Conservation (phyloP, 2,113 vertebrate genomes). For the Promerops cafer region DNA sequence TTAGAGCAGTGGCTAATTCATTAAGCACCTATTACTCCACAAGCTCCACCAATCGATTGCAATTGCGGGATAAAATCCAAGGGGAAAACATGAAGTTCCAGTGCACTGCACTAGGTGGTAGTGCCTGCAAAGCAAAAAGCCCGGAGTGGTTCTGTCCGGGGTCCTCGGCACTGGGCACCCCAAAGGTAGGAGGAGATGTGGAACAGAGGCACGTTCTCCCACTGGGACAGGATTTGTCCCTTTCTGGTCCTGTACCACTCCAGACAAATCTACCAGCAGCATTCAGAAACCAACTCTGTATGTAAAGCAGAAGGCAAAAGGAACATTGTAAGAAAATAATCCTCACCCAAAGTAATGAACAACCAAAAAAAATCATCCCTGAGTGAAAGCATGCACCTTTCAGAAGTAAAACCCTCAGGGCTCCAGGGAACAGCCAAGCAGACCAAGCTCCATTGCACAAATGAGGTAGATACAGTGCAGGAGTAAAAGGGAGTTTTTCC, state of each 20-base stretch:
- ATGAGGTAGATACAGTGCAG: not conserved
- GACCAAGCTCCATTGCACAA: rapidly evolving
- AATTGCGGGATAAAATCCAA: not conserved
- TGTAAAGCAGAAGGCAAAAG: not conserved
- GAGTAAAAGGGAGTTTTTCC: not conserved
- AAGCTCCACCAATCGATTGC: not conserved
- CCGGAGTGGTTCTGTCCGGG: rapidly evolving
- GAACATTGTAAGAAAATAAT: not conserved
- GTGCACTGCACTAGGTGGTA: not conserved
- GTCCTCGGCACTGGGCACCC: not conserved
- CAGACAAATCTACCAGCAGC: not conserved
- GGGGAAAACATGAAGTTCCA: not conserved
- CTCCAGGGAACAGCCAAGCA: not conserved
- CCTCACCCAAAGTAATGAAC: not conserved
- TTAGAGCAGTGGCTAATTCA: not conserved
- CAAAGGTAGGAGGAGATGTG: not conserved
- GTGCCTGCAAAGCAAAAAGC: not conserved
- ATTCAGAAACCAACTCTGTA: not conserved
- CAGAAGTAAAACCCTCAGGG: not conserved
- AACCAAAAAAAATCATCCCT: not conserved
- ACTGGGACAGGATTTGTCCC: not conserved
- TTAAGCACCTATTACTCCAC: not conserved
- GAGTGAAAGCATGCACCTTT: not conserved
- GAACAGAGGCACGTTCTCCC: not conserved
- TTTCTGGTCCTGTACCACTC: not conserved